These are phyloP conservation scores for Mus pahari DNA, from an alignment of 2,113 vertebrate species.

Conservation along the genomic window DNA sequence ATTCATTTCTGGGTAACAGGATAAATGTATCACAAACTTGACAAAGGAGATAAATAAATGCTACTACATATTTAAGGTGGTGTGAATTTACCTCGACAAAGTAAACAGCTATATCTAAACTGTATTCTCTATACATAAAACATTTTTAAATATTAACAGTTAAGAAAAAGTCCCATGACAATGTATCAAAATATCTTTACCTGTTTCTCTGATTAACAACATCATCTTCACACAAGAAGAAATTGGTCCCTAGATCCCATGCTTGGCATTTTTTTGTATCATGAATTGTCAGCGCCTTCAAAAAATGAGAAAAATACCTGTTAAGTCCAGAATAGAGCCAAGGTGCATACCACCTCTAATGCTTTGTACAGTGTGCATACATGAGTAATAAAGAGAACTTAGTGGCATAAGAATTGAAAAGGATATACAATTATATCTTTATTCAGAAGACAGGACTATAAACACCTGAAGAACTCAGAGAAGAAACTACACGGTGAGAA, in stretches of 20 bases:
- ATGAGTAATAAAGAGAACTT: neutral
- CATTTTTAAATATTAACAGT: neutral
- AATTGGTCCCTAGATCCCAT: constrained; percentile 96
- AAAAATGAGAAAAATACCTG: constrained; percentile 22
- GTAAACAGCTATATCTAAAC: neutral
- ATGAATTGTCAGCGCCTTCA: constrained; percentile 95
- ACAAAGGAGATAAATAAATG: constrained; percentile 11
- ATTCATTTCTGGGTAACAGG: constrained; percentile 35
- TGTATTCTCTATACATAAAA: constrained; percentile 12
- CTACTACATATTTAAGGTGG: neutral
- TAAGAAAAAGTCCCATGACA: neutral
- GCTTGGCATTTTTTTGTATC: constrained; percentile 92
- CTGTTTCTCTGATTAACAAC: constrained; percentile 91
- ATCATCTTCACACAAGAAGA: constrained; percentile 96
- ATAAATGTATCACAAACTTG: neutral
- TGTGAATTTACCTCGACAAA: constrained; percentile 7
- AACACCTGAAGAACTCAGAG: neutral
- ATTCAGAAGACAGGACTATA: neutral
- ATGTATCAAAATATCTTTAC: constrained; percentile 84
- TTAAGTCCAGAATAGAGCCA: constrained; percentile 34
- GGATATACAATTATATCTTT: constrained; percentile 10
- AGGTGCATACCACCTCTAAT: neutral
- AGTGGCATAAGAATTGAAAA: constrained; percentile 8
- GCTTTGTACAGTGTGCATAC: neutral
- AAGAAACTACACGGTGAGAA: neutral